Conservation (phyloP, 2,797 vertebrate genomes). For the Telmatherina bonti region DNA sequence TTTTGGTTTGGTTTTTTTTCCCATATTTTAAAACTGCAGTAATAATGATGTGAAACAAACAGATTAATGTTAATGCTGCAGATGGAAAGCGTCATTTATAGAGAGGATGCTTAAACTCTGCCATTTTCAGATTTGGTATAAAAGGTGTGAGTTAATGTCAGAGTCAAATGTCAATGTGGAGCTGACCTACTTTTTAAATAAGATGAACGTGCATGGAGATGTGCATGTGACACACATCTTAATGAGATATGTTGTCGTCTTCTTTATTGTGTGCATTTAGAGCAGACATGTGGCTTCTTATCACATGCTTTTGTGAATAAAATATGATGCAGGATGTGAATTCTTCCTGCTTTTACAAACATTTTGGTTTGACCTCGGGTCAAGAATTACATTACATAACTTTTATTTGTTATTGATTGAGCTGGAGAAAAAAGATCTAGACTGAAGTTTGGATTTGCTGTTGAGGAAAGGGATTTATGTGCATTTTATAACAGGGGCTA, state of each 20-base stretch:
- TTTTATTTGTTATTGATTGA: background rate
- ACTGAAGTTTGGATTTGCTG: background rate
- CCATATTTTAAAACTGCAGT: background rate
- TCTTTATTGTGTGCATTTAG: background rate
- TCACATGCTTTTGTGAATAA: too few relatives aligned
- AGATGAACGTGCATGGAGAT: background rate
- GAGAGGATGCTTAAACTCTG: background rate
- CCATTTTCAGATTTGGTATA: background rate
- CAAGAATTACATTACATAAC: background rate
- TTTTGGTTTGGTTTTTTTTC: background rate
- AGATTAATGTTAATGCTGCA: background rate
- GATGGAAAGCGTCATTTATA: background rate
- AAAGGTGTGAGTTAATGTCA: slow-evolving; percentile 12
- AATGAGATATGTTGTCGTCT: slow-evolving; percentile 4
- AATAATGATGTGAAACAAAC: background rate
- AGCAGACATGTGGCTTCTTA: background rate
- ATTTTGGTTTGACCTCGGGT: background rate
- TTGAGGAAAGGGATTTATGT: background rate
- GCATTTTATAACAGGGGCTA: background rate
- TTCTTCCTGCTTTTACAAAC: background rate
- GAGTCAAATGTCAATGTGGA: slow-evolving; percentile 13
- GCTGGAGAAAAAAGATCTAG: too few relatives aligned
- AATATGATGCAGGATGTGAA: background rate
- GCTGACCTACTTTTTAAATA: slow-evolving; percentile 16
- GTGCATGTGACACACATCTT: background rate